Percentiles rank a stretch among this genome's conserved stretches.
phyloP scores from a whole-genome alignment of 1,140 invertebrate species.

The Drosophila auraria region DNA sequence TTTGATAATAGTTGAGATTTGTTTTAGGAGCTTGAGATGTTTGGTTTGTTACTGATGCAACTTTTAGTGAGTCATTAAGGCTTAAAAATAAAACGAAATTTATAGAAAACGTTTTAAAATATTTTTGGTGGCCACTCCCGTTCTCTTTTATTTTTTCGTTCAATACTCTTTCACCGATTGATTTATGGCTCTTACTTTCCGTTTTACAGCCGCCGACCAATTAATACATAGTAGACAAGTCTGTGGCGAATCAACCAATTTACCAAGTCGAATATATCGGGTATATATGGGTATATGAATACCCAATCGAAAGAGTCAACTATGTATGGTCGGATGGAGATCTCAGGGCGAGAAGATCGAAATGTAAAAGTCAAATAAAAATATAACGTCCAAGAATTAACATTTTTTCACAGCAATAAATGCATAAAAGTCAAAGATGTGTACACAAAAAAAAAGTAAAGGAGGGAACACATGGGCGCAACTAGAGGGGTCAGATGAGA shows the following conservation, averaged over 20 bases:
- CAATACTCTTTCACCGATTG: constrained; percentile 32
- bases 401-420: constrained; percentile 71
- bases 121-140: constrained; percentile 3
- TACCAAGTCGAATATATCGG: constrained; percentile 15
- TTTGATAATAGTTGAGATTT: neutral
- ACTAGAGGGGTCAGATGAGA: constrained; percentile 2
- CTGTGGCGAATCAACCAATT: constrained; percentile 45
- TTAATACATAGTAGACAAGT: constrained; percentile 59
- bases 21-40: neutral
- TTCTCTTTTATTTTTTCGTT: neutral
- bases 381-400: constrained; percentile 63
- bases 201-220: constrained; percentile 45
- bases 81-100: neutral
- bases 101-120: neutral
- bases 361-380: constrained; percentile 66
- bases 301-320: constrained; percentile 50
- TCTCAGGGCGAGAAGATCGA: constrained; percentile 40
- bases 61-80: neutral
- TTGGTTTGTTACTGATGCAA: neutral
- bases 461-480: constrained; percentile 9
- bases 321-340: constrained; percentile 48
- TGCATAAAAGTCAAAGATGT: constrained; percentile 57
- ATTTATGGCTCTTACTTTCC: constrained; percentile 50
- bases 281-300: constrained; percentile 27
- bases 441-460: constrained; percentile 23